Evolutionary conservation across 2,797 vertebrate species (phyloP).

Genomic region (Bufotes viridis): DNA sequence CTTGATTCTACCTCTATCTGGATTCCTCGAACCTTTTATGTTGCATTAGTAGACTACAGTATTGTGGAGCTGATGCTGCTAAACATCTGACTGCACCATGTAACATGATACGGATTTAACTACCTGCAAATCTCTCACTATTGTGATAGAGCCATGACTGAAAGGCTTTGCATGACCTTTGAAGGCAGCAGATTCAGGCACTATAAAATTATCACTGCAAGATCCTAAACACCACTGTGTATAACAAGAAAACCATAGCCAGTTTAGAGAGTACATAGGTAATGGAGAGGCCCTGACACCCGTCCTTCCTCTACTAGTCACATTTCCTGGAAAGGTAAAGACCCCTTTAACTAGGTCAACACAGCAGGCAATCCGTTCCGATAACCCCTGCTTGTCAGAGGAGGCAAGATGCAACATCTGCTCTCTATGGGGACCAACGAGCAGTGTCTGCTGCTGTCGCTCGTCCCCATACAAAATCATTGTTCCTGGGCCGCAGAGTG

Average conservation of each 20-base stretch:
- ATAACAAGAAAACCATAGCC: constrained; percentile 3
- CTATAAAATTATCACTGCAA: constrained; percentile 45
- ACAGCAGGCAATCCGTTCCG: too few species aligned
- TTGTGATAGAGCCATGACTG: constrained; percentile 29
- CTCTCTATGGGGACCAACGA: too few species aligned
- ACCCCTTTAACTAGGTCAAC: too few species aligned
- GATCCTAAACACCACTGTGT: constrained; percentile 3
- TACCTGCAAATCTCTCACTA: constrained; percentile 20
- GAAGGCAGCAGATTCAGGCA: constrained; percentile 53
- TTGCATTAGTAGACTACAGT: constrained; percentile 17
- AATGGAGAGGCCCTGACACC: neutral
- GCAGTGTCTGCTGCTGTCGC: too few species aligned
- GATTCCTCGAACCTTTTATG: neutral
- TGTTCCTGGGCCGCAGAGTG: too few species aligned
- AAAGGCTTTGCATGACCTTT: constrained; percentile 34
- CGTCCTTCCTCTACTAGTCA: neutral
- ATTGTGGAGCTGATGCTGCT: neutral
- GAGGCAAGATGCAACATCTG: too few species aligned
- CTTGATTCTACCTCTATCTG: neutral
- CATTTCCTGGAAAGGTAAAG: neutral
- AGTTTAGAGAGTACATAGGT: neutral
- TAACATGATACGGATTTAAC: neutral
- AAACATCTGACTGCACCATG: neutral
- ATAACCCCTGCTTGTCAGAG: too few species aligned
- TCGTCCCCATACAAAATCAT: too few species aligned